Percentiles rank a stretch among this genome's conserved stretches.
phyloP scores from a whole-genome alignment of 2,113 vertebrate genomes.

The Trochalopteron elliotii region DNA sequence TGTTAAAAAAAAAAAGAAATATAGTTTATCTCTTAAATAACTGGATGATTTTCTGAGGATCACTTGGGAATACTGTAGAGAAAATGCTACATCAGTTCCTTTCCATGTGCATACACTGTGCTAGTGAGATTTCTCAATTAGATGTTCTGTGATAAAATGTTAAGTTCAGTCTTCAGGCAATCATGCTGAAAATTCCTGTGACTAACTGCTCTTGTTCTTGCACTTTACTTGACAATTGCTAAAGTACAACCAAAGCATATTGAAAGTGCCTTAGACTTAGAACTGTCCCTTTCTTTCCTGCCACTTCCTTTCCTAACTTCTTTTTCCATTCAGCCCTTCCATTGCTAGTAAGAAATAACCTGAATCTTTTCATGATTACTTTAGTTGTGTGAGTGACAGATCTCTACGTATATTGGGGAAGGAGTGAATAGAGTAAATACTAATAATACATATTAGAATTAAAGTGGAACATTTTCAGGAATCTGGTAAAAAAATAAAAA shows the following conservation, averaged over 20 bases:
- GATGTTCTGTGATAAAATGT: not conserved
- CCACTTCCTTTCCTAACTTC: not conserved
- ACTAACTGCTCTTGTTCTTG: not conserved
- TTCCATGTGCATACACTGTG: not conserved
- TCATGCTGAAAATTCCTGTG: not conserved
- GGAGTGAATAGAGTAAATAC: not conserved
- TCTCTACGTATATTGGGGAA: not conserved
- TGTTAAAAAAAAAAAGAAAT: not conserved
- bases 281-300: not conserved
- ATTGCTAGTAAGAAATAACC: not conserved
- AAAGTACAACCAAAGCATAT: not conserved
- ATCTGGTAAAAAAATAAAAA: not conserved
- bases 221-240: not conserved
- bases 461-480: not conserved
- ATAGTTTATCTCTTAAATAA: not conserved
- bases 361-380: not conserved
- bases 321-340: not conserved
- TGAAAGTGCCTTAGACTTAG: not conserved
- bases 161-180: not conserved
- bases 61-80: not conserved
- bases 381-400: not conserved
- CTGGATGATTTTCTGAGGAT: not conserved
- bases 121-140: not conserved
- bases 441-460: not conserved
- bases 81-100: not conserved